Evolutionary conservation across 2,797 vertebrate genomes (phyloP), one percentile per base, ranked within the genome.

Genomic region (Huso huso): DNA sequence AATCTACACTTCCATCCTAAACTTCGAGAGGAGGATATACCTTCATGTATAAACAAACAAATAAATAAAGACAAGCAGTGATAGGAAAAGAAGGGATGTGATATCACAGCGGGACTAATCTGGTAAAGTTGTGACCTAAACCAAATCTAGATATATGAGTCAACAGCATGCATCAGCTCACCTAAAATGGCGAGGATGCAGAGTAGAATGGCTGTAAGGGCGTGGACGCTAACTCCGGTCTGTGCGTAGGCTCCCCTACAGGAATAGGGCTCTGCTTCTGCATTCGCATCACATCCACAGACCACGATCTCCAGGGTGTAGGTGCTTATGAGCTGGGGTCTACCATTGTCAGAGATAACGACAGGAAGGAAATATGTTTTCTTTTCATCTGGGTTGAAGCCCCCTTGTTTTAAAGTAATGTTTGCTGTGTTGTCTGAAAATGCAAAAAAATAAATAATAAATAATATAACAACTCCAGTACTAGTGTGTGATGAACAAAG

Each of bases 171-270:
- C 12, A 0, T 53, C 6, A 58, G 79, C 91, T 79, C 79, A 98
- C 95, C 88, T 60, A 93, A 78, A 61, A 98, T 92, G 61, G 91
- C 91, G 68, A 97, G 79, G 65, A 98, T 93, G 78, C 92, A 95
- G 70, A 97, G 84, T 37, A 99, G 91, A 74, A 98, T 94, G 71
- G 92, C 89, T 1, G 96, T 82, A 23, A 98, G 78, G 0, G 90
- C 93, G 4, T 92, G 91, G 69, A 94, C 79, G 13, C 91, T 94
- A 74, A 95, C 82, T 2, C 90, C 89, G 0, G 83, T 83, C 71
- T 71, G 84, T 58, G 71, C 79, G 0, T 78, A 76, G 0, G 73
- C 66, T 0, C 88, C 83, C 72, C 84, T 91, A 13, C 96, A 99
- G 66, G 86, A 82, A 0, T 84, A 90, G 15, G 74, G 75, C 65